Conservation (phyloP, 2,888 invertebrate species). For the Hoplodrina blanda region DNA sequence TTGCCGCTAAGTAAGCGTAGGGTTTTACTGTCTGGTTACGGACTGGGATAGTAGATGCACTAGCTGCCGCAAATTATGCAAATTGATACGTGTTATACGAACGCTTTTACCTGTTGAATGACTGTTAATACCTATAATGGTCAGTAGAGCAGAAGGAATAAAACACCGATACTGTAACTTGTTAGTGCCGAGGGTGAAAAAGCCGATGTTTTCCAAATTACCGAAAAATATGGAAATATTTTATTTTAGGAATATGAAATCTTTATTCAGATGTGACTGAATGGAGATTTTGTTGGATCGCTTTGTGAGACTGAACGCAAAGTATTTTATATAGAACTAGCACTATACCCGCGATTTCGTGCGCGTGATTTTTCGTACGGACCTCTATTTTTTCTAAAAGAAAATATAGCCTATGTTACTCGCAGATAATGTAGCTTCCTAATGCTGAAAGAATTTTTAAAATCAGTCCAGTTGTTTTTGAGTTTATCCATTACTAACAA, state of each 20-base stretch:
- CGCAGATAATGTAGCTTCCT: too few relatives aligned
- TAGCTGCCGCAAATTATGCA: background rate
- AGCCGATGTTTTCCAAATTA: background rate
- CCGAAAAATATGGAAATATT: too few relatives aligned
- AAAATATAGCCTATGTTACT: too few relatives aligned
- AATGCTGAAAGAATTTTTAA: too few relatives aligned
- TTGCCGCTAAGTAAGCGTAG: too few relatives aligned
- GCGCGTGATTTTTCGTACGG: too few relatives aligned
- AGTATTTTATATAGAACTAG: slow-evolving; percentile 15
- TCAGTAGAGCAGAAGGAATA: background rate
- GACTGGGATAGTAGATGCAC: too few relatives aligned
- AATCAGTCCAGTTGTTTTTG: too few relatives aligned
- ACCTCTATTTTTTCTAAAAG: too few relatives aligned
- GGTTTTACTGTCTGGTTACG: too few relatives aligned
- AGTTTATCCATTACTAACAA: too few relatives aligned
- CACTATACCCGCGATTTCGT: too few relatives aligned
- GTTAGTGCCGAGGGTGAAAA: background rate
- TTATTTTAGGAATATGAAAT: background rate
- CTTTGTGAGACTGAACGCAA: slow-evolving; percentile 32
- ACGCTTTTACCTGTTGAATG: background rate
- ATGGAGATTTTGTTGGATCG: slow-evolving; percentile 3
- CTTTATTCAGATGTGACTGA: background rate
- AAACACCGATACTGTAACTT: background rate
- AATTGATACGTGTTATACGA: background rate
- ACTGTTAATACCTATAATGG: background rate